phyloP scores from a whole-genome alignment of 1,140 invertebrate species.

The Tyrophagus putrescentiae region DNA sequence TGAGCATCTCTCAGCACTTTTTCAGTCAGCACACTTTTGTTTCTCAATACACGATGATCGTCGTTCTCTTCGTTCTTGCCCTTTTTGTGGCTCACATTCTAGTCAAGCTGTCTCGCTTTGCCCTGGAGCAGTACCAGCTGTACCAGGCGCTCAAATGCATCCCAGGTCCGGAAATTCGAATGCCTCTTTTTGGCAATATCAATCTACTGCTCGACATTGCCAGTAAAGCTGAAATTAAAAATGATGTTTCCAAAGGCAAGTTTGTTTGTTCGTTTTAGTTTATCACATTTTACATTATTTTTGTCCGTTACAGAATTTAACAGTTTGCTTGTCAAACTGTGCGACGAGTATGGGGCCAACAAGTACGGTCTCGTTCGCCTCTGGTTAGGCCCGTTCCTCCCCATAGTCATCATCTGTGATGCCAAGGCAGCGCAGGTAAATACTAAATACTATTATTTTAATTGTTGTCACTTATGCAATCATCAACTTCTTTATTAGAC shows the following conservation, averaged over 20 bases:
- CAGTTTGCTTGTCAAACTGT: not conserved
- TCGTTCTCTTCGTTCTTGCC: not conserved
- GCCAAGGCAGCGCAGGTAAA: not conserved
- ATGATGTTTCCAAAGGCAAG: not conserved
- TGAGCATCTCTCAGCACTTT: too few relatives aligned
- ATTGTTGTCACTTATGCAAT: too few relatives aligned
- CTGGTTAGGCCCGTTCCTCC: conserved; percentile 7
- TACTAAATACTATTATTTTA: too few relatives aligned
- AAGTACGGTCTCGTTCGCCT: conserved; percentile 1
- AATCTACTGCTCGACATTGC: not conserved
- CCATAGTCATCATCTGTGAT: conserved; percentile 2
- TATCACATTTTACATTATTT: not conserved
- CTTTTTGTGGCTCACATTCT: not conserved
- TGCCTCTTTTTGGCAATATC: conserved; percentile 5
- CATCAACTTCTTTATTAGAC: not conserved
- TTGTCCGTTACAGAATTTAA: not conserved
- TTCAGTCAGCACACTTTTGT: too few relatives aligned
- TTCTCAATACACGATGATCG: too few relatives aligned
- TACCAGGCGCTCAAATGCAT: not conserved
- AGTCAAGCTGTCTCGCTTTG: not conserved
- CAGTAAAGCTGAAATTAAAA: not conserved
- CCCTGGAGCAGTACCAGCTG: not conserved
- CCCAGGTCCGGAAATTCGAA: conserved; percentile 9
- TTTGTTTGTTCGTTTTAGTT: not conserved
- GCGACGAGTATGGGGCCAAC: not conserved